These are phyloP conservation scores for Periophthalmodon schlosseri DNA, from an alignment of 2,113 vertebrate genomes.

Conservation along the genomic window DNA sequence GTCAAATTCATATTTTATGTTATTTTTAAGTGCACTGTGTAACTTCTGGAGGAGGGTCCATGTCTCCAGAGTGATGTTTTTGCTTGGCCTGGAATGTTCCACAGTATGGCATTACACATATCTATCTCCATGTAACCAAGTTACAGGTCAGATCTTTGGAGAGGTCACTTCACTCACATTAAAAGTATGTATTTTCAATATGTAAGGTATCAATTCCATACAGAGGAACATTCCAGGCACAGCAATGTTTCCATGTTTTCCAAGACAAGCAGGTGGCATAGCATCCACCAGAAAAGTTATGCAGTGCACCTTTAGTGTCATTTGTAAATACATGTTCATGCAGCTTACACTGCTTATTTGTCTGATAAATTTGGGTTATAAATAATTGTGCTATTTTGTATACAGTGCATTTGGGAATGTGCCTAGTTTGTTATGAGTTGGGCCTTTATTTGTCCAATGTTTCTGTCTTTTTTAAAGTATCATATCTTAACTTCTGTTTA, in stretches of 20 bases:
- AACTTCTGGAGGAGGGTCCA: neutral
- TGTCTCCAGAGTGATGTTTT: neutral
- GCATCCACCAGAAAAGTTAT: neutral
- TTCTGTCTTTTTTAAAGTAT: constrained; percentile 53
- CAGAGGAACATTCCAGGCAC: neutral
- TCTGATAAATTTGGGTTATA: constrained; percentile 68
- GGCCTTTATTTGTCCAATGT: constrained; percentile 34
- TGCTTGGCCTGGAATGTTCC: neutral
- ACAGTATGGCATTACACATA: neutral
- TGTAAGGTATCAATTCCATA: neutral
- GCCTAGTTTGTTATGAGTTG: constrained; percentile 54
- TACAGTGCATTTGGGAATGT: constrained; percentile 68
- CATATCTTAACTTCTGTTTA: constrained; percentile 54
- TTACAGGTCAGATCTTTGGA: neutral
- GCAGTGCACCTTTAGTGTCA: constrained; percentile 7
- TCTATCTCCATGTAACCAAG: neutral
- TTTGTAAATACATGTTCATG: constrained; percentile 61
- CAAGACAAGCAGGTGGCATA: neutral
- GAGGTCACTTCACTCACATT: neutral
- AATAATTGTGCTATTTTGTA: constrained; percentile 77
- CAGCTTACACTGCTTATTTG: constrained; percentile 53
- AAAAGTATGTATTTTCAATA: neutral
- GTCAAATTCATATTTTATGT: constrained; percentile 46
- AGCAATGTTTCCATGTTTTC: neutral
- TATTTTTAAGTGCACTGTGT: constrained; percentile 49